These are phyloP conservation scores for Parnassius smintheus DNA, from an alignment of 2,888 invertebrate species.

Conservation along the genomic window DNA sequence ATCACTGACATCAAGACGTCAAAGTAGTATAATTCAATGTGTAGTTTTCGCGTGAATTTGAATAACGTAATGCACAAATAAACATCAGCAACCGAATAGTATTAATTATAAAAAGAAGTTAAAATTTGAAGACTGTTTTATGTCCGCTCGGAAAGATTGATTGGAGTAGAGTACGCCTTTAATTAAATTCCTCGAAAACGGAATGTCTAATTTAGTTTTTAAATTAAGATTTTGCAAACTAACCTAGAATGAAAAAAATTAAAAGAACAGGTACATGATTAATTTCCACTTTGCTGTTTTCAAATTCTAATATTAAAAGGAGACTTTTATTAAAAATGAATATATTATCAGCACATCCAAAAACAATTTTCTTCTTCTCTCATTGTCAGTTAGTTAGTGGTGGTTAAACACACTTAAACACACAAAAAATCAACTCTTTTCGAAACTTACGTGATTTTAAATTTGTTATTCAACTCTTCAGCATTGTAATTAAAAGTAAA, in stretches of 20 bases:
- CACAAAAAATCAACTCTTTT: too few relatives aligned
- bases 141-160: background rate
- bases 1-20: too few relatives aligned
- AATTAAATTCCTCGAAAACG: constrained; percentile 1
- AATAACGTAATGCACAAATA: too few relatives aligned
- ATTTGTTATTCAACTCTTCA: too few relatives aligned
- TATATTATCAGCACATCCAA: background rate
- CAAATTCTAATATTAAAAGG: background rate
- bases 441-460: too few relatives aligned
- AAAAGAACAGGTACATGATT: background rate
- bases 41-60: too few relatives aligned
- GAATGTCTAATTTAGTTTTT: background rate
- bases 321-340: background rate
- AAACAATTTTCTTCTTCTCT: background rate
- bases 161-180: background rate
- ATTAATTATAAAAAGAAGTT: too few relatives aligned
- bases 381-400: background rate
- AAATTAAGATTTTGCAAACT: background rate
- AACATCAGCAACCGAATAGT: too few relatives aligned
- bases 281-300: background rate
- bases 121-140: too few relatives aligned
- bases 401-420: too few relatives aligned
- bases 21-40: too few relatives aligned
- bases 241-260: background rate
- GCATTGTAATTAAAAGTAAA: too few relatives aligned